phyloP scores from a whole-genome alignment of 2,888 invertebrate genomes.

The Chydorus sphaericus region DNA sequence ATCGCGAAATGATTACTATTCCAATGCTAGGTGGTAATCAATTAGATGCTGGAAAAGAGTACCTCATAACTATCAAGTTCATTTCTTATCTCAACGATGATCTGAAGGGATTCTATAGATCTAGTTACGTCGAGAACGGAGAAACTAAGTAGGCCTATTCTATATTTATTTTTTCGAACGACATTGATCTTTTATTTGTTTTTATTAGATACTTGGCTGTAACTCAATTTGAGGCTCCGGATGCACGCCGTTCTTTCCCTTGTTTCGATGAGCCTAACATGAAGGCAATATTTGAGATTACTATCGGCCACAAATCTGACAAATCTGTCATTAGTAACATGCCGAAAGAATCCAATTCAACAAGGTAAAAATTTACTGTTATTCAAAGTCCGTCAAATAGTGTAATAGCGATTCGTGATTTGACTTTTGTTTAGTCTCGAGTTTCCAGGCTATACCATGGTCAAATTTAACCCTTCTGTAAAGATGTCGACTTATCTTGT shows the following conservation, averaged over 20 bases:
- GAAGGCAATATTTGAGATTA: slow-evolving; percentile 25
- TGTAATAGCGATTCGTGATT: too few species aligned
- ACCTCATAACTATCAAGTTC: slow-evolving; percentile 51
- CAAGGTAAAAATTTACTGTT: neutral
- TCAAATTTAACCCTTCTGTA: slow-evolving; percentile 16
- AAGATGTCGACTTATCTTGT: slow-evolving; percentile 41
- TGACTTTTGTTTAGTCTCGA: neutral
- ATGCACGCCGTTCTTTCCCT: slow-evolving; percentile 25
- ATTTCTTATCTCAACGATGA: slow-evolving; percentile 56
- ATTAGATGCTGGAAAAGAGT: slow-evolving; percentile 43
- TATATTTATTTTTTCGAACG: neutral
- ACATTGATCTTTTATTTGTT: neutral
- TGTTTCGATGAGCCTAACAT: slow-evolving; percentile 28
- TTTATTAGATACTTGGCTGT: slow-evolving; percentile 25
- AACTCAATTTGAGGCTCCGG: slow-evolving; percentile 26
- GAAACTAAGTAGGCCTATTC: slow-evolving; percentile 43
- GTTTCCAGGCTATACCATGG: neutral
- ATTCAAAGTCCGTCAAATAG: neutral
- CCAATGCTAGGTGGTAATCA: slow-evolving; percentile 33
- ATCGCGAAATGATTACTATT: slow-evolving; percentile 34
- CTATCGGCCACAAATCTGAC: slow-evolving; percentile 22
- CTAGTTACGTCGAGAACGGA: slow-evolving; percentile 54
- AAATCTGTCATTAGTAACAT: slow-evolving; percentile 23
- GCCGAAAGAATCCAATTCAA: slow-evolving; percentile 19
- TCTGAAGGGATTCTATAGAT: slow-evolving; percentile 66